Base-by-base conservation (phyloP, 1,140 invertebrate genomes). In the Drosophila novamexicana region DNA sequence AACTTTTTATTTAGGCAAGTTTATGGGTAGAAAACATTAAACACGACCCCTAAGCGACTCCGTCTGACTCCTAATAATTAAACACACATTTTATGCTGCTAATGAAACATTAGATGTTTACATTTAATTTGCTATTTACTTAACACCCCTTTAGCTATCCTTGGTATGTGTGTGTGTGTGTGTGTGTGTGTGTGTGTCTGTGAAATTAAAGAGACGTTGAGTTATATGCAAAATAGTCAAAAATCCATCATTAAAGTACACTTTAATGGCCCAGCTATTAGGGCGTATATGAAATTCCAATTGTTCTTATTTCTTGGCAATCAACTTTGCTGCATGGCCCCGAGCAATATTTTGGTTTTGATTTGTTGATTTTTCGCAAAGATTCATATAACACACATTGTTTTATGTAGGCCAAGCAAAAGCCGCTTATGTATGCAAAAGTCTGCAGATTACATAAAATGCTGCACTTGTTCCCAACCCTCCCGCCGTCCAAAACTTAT, bases 41-140 rank as follows among this genome's bases (percentile, higher is more conserved):
- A 67, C 69, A 73, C 62, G 74, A 61, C 50, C 63, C 73, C 73
- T 58, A 74, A 88, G 78, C 75, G 53, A 52, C 47, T 61, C 32
- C 44, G 63, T 47, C 53, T 36, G 22, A 40, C 64, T 71, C 66
- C 70, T 57, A 81, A 89, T 89, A 89, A 89, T 89, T 89, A 89
- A 90, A 84, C 80, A 84, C 77, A 89, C 84, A 89, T 89, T 89
- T 89, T 83, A 88, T 83, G 77, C 77, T 89, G 74, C 84, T 89
- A 89, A 89, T 89, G 84, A 89, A 89, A 89, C 80, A 89, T 89
- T 89, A 89, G 84, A 81, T 89, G 84, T 89, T 90, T 89, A 78
- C 80, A 89, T 88, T 89, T 88, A 89, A 88, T 88, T 88, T 88
- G 77, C 76, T 71, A 80, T 88, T 88, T 71, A 80, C 88, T 88